Evolutionary conservation across 1,140 invertebrate genomes (phyloP).

Genomic region (Pomacea maculata): DNA sequence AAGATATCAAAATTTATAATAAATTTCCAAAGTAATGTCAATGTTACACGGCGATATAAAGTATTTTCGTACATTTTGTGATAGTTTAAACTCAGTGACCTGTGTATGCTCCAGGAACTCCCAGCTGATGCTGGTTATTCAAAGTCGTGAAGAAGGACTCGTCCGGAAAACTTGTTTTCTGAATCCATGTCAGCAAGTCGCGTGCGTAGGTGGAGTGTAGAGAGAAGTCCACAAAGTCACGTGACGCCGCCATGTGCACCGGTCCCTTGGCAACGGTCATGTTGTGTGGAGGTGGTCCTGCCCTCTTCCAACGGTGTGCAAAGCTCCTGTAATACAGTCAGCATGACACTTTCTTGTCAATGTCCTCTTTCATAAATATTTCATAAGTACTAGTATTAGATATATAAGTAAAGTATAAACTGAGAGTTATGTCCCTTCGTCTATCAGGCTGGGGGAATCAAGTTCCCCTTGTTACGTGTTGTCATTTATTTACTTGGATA

Average conservation of each 20-base stretch:
- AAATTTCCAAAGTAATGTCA: too few relatives aligned
- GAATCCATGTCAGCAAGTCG: slow-evolving; percentile 54
- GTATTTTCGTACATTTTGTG: not conserved
- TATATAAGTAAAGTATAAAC: too few relatives aligned
- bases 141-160: slow-evolving; percentile 54
- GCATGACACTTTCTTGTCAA: too few relatives aligned
- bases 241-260: slow-evolving; percentile 35
- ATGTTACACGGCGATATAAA: not conserved
- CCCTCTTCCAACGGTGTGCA: too few relatives aligned
- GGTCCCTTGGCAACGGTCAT: slow-evolving; percentile 35
- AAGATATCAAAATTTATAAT: too few relatives aligned
- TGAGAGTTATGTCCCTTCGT: too few relatives aligned
- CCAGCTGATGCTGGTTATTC: slow-evolving; percentile 47
- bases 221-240: slow-evolving; percentile 50
- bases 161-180: slow-evolving; percentile 48
- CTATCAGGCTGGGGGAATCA: too few relatives aligned
- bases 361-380: too few relatives aligned
- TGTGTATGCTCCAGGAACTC: slow-evolving; percentile 45
- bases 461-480: too few relatives aligned
- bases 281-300: not conserved
- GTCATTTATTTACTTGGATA: too few relatives aligned
- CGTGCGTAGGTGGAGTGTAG: slow-evolving; percentile 36
- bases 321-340: too few relatives aligned
- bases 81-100: slow-evolving; percentile 23
- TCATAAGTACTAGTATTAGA: too few relatives aligned